These are phyloP conservation scores for Lymantria dispar DNA, from an alignment of 2,888 invertebrate species.

Conservation along the genomic window DNA sequence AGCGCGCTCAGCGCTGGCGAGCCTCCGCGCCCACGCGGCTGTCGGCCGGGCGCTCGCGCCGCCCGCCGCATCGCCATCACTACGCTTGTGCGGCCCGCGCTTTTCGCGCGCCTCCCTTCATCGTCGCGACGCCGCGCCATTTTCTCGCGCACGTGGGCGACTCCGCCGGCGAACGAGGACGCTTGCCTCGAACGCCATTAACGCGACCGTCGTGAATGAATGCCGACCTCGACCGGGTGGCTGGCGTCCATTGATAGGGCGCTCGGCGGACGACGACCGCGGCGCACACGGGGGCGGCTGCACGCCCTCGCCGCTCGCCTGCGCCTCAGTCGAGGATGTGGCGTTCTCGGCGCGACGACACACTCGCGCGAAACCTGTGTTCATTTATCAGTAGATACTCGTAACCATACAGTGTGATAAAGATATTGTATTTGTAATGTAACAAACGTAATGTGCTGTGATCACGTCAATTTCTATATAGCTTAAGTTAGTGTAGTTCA, in stretches of 20 bases:
- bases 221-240: conserved; percentile 75
- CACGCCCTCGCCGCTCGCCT: conserved; percentile 73
- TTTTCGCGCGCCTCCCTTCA: conserved; percentile 78
- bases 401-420: conserved; percentile 55
- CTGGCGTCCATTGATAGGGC: conserved; percentile 75
- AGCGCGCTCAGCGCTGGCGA: conserved; percentile 52
- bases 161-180: conserved; percentile 63
- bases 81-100: conserved; percentile 71
- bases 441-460: conserved; percentile 72
- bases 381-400: conserved; percentile 74
- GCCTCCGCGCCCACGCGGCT: conserved; percentile 68
- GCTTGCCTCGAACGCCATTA: conserved; percentile 73
- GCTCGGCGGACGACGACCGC: conserved; percentile 74
- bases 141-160: conserved; percentile 81
- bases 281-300: conserved; percentile 70
- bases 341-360: conserved; percentile 76
- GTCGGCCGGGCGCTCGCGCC: conserved; percentile 43
- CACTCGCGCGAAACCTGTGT: conserved; percentile 74
- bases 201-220: conserved; percentile 79
- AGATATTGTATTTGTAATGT: conserved; percentile 47
- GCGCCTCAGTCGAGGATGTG: conserved; percentile 83
- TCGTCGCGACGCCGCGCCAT: conserved; percentile 79
- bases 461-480: conserved; percentile 70
- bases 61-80: conserved; percentile 57
- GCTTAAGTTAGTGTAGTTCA: conserved; percentile 56